These are phyloP conservation scores for Zhengitettix transpicula DNA, from an alignment of 2,888 invertebrate genomes.

Conservation along the genomic window DNA sequence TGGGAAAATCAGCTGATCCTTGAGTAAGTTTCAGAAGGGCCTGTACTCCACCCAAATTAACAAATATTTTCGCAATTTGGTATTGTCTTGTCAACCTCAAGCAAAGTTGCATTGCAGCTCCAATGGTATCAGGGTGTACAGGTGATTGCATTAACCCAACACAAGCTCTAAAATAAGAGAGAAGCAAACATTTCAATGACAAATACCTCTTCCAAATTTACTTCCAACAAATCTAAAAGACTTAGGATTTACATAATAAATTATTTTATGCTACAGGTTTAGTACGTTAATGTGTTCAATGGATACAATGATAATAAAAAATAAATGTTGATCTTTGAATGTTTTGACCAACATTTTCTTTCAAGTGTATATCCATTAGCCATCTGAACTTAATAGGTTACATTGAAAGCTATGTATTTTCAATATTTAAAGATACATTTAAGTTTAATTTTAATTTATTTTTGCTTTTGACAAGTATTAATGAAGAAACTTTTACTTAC, in stretches of 20 bases:
- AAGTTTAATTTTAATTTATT: no score
- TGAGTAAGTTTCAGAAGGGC: conserved; percentile 53
- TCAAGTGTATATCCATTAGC: not conserved
- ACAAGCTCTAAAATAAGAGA: conserved; percentile 29
- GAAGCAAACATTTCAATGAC: not conserved
- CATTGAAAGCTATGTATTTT: no score
- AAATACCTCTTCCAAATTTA: no score
- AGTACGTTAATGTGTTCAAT: no score
- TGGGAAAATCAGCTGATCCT: conserved; percentile 46
- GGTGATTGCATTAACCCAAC: conserved; percentile 50
- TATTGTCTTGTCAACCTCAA: conserved; percentile 58
- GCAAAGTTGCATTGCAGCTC: conserved; percentile 57
- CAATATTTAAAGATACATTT: no score
- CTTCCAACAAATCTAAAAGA: no score
- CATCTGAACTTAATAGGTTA: no score
- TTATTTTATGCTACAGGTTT: no score
- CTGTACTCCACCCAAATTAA: conserved; percentile 53
- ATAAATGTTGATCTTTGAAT: no score
- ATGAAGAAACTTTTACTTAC: no score
- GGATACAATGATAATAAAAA: not conserved
- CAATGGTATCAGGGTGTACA: conserved; percentile 58
- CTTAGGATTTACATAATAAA: no score
- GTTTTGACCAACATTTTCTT: not conserved
- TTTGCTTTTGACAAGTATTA: no score
- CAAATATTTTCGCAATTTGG: conserved; percentile 53